These are phyloP conservation scores for Halictus rubicundus DNA, from an alignment of 1,140 invertebrate species.

Conservation along the genomic window DNA sequence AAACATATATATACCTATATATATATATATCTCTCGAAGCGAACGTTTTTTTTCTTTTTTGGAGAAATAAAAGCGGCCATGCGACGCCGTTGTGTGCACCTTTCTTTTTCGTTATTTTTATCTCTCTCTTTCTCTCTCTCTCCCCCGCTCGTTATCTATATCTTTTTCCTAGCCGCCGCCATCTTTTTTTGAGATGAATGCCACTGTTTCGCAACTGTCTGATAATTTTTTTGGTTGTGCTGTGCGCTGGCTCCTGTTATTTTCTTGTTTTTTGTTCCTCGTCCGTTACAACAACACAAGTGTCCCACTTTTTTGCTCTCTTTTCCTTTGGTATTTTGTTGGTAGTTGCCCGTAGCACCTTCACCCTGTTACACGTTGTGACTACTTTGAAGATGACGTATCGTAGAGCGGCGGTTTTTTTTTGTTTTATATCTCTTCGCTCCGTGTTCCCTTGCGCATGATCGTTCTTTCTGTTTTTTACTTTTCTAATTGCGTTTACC, in stretches of 20 bases:
- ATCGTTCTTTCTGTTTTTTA: neutral
- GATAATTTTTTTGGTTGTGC: slow-evolving; percentile 66
- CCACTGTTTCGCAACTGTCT: slow-evolving; percentile 59
- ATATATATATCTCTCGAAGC: slow-evolving; percentile 12
- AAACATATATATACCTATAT: neutral
- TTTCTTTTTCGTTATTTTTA: slow-evolving; percentile 56
- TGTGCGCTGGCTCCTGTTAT: slow-evolving; percentile 64
- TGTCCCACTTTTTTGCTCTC: slow-evolving; percentile 48
- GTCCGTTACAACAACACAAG: slow-evolving; percentile 54
- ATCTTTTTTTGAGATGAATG: slow-evolving; percentile 63
- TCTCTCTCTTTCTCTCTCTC: slow-evolving; percentile 36
- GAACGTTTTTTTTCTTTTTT: slow-evolving; percentile 24
- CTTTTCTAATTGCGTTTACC: neutral
- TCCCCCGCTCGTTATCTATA: slow-evolving; percentile 57
- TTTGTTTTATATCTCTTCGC: neutral
- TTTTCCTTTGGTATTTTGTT: slow-evolving; percentile 41
- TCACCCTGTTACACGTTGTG: slow-evolving; percentile 52
- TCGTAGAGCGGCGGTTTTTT: slow-evolving; percentile 20
- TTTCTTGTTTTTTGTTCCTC: slow-evolving; percentile 58
- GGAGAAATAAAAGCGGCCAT: slow-evolving; percentile 70
- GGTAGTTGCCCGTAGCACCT: slow-evolving; percentile 28
- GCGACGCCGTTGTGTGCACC: slow-evolving; percentile 74
- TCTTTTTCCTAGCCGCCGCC: slow-evolving; percentile 36
- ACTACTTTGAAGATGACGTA: slow-evolving; percentile 58
- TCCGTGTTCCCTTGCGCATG: neutral